phyloP scores from a whole-genome alignment of 2,797 vertebrate genomes.

The Pelochelys cantorii region DNA sequence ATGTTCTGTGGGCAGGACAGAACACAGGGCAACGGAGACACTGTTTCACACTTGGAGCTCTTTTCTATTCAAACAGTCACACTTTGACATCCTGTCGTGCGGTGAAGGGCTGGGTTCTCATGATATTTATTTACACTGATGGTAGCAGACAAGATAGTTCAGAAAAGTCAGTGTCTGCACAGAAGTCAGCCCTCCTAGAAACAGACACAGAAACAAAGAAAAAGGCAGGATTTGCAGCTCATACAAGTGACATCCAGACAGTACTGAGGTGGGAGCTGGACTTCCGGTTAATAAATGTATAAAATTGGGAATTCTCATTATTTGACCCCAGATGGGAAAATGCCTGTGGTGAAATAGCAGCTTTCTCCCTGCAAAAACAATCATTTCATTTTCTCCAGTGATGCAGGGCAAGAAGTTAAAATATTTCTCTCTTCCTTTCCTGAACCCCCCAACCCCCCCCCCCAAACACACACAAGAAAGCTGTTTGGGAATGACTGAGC shows the following conservation, averaged over 20 bases:
- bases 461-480: accelerated
- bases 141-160: not conserved
- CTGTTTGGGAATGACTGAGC: not conserved
- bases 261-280: not conserved
- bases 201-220: no score
- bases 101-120: not conserved
- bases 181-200: not conserved
- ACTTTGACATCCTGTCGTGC: not conserved
- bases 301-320: not conserved
- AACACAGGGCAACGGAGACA: not conserved
- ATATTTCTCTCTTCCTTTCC: no score
- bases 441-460: no score
- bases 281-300: not conserved
- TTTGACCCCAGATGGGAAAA: not conserved
- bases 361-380: not conserved
- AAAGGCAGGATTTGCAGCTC: not conserved
- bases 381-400: not conserved
- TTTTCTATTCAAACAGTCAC: not conserved
- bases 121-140: not conserved
- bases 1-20: not conserved
- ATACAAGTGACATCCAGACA: not conserved
- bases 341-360: not conserved
- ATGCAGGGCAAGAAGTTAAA: not conserved
- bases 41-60: not conserved
- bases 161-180: not conserved